Base-by-base conservation (phyloP, 2,797 vertebrate genomes). In the Allobates femoralis region DNA sequence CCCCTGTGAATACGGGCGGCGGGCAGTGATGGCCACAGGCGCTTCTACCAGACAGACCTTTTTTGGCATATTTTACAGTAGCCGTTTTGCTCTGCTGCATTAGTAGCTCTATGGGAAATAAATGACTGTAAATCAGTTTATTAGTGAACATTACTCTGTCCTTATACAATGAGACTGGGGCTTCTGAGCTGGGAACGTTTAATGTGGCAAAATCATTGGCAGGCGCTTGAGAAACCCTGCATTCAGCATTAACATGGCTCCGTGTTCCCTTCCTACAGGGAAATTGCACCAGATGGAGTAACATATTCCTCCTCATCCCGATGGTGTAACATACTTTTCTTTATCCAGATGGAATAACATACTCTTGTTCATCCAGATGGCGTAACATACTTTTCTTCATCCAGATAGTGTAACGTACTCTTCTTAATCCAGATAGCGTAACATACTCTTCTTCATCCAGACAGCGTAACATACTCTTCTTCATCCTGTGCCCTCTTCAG, bases 1-100 rank as follows among this genome's bases (percentile, higher is more conserved):
- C 67, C 67, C 34, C 67, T 71, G 67, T 71, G 34, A 71, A 4
- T 71, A 71, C 4, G 67, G 67, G 67, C 37, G 67, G 67, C 37
- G 34, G 67, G 34, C 67, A 71, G 67, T 21, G 34, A 71, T 19
- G 23, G 67, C 67, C 67, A 11, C 19, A 2, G 67, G 67, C 67
- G 7, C 1, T 37, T 11, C 41, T 12, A 41, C 19, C 34, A 41
- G 67, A 71, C 34, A 16, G 19, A 34, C 67, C 11, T 34, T 32
- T 21, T 0, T 37, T 37, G 37, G 34, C 19, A 34, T 34, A 32
- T 34, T 71, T 41, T 71, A 71, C 67, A 3, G 19, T 15, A 23
- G 19, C 32, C 14, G 19, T 71, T 69, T 69, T 19, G 2, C 23
- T 71, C 67, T 71, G 19, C 67, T 67, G 66, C 19, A 11, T 41